Evolutionary conservation across 2,113 vertebrate species (phyloP).

Genomic region (Oreochromis tanganicae): DNA sequence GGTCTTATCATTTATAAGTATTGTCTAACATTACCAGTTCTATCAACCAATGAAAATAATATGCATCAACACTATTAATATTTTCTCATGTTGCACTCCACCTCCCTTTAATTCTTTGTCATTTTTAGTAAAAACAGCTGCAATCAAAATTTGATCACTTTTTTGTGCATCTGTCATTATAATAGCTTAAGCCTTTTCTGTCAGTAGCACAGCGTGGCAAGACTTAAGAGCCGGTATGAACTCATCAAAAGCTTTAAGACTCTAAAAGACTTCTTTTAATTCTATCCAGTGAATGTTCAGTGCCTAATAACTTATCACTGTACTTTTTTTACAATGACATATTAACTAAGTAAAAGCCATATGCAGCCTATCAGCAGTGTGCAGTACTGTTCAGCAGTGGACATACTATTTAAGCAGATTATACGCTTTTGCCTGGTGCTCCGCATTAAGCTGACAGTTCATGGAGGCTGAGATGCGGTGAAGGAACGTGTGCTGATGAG

Average conservation of each 20-base stretch:
- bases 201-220: neutral
- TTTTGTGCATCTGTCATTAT: neutral
- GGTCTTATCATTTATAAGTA: neutral
- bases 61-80: neutral
- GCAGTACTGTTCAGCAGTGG: slow-evolving; percentile 3
- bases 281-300: neutral
- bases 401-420: slow-evolving; percentile 47
- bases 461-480: neutral
- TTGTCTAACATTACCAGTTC: neutral
- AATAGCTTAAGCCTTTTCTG: neutral
- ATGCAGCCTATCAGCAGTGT: neutral
- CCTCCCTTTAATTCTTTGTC: neutral
- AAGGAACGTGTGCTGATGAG: neutral
- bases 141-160: neutral
- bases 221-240: slow-evolving; percentile 1
- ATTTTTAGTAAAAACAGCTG: neutral
- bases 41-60: neutral
- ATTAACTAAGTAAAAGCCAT: slow-evolving; percentile 18
- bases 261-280: slow-evolving; percentile 13
- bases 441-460: slow-evolving; percentile 2
- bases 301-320: slow-evolving; percentile 22
- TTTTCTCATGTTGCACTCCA: neutral
- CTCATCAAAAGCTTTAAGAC: slow-evolving; percentile 18
- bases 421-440: slow-evolving; percentile 14
- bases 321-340: slow-evolving; percentile 7